Evolutionary conservation across 2,797 vertebrate genomes (phyloP).

Genomic region (Pipistrellus kuhlii): DNA sequence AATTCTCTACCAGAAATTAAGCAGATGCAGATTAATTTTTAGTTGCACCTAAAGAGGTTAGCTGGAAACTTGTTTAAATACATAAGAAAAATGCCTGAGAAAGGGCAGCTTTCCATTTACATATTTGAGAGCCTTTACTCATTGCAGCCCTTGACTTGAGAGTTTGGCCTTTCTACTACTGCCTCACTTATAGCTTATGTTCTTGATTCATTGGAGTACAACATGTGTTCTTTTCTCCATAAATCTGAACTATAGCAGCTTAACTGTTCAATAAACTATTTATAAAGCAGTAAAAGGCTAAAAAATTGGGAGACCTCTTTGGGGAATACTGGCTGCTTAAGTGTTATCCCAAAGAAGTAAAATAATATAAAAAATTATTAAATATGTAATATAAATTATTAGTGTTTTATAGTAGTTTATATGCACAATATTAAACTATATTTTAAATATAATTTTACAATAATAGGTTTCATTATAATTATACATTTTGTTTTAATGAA

Average conservation of each 20-base stretch:
- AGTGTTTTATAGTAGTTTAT: conserved; percentile 46
- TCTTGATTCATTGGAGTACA: not conserved
- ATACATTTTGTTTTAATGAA: conserved; percentile 3
- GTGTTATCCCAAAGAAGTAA: not conserved
- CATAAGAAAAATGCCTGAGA: not conserved
- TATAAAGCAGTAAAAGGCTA: conserved; percentile 18
- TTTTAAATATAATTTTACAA: conserved; percentile 3
- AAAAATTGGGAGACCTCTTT: conserved; percentile 23
- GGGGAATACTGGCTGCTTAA: not conserved
- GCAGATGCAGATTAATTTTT: not conserved
- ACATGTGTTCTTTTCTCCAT: not conserved
- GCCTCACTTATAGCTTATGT: not conserved
- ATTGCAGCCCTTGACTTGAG: not conserved
- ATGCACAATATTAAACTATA: not conserved
- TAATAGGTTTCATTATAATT: not conserved
- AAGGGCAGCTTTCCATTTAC: not conserved
- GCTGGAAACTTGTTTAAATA: conserved; percentile 7
- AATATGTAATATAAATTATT: not conserved
- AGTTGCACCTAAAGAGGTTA: conserved; percentile 30
- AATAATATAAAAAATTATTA: conserved; percentile 4
- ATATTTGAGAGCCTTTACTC: not conserved
- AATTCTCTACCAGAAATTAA: conserved; percentile 4
- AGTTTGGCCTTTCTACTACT: not conserved
- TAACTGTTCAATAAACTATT: not conserved
- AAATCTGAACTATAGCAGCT: not conserved